These are phyloP conservation scores for Arenaria interpres DNA, from an alignment of 2,113 vertebrate genomes.

Conservation along the genomic window DNA sequence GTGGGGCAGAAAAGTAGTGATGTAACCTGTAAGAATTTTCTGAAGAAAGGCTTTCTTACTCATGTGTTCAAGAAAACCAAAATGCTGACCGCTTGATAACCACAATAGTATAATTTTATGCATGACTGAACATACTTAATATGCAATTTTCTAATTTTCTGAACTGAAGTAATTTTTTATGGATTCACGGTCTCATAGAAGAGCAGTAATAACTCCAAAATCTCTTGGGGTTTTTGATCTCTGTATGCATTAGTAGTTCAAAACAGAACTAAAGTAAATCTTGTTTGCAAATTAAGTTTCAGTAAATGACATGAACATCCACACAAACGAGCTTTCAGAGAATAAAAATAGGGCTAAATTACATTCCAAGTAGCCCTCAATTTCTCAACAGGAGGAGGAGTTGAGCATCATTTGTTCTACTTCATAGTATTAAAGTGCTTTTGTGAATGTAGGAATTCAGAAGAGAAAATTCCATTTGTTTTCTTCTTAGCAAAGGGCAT, in stretches of 20 bases:
- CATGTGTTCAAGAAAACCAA: not conserved
- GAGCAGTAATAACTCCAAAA: constrained; percentile 10
- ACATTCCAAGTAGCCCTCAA: not conserved
- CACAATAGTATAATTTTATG: constrained; percentile 19
- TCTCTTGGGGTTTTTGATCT: constrained; percentile 40
- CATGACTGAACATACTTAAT: constrained; percentile 10
- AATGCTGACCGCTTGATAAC: not conserved
- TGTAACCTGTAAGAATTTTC: not conserved
- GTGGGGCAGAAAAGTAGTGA: not conserved
- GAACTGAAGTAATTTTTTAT: constrained; percentile 30
- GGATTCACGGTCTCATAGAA: constrained; percentile 12
- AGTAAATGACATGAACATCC: constrained; percentile 3
- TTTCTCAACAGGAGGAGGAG: not conserved
- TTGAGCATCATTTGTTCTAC: not conserved
- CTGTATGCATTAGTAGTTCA: constrained; percentile 31
- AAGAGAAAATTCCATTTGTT: not conserved
- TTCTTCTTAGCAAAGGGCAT: not conserved
- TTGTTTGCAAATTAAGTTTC: constrained; percentile 51
- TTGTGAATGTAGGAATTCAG: not conserved
- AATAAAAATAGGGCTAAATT: not conserved
- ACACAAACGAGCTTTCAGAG: not conserved
- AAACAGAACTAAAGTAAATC: constrained; percentile 42
- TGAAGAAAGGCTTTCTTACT: not conserved
- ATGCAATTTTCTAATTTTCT: constrained; percentile 53
- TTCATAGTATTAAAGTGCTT: not conserved